Base-by-base conservation (phyloP, 2,888 invertebrate species). In the Drosophila kuntzei region DNA sequence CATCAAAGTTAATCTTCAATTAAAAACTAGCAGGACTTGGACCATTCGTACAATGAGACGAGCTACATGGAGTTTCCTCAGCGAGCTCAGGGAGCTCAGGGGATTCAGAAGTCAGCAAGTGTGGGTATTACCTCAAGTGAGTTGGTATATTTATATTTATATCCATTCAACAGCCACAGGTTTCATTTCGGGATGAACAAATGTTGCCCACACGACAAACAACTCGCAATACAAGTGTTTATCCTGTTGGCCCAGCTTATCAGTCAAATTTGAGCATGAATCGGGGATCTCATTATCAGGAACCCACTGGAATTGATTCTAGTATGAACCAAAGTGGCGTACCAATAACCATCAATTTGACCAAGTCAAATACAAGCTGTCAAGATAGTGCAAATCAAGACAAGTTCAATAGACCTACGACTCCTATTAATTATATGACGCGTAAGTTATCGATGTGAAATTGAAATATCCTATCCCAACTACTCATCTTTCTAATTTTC, bases 371-470 rank as follows among this genome's bases (percentile, higher is more conserved):
- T n/a, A 7, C 29, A 5, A 53, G 18, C 6, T 39, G 53, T n/a
- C 39, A 18, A 3, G 53, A 53, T 16, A 37, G 9, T 3, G 1
- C 37, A 27, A 1, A 12, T 22, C 34, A n/a, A 14, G 3, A 14
- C 9, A 34, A 22, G 3, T 2, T 14, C 0, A 11, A 9, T 18
- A 47, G 7, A 22, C 22, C 49, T 2, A 14, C n/a, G 14, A 55
- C 32, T 11, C 55, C 55, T 2, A 12, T 55, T 4, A 54, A 20
- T 14, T 20, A 44, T 12, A 55, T 69, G 32, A 72, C 65, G 1
- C 60, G 76, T 76, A 53, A 69, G 76, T 58, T 1, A 3, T 9
- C 1, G 3, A 2, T 16, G n/a, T 2, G 11, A 12, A 11, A 22
- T 2, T 20, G 4, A 3, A 11, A 7, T 20, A 9, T 3, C 8